A percentile compares a stretch with the other conserved stretches of the same genome.
Evolutionary conservation across 2,113 vertebrate genomes (phyloP).

Genomic region (Promerops cafer): DNA sequence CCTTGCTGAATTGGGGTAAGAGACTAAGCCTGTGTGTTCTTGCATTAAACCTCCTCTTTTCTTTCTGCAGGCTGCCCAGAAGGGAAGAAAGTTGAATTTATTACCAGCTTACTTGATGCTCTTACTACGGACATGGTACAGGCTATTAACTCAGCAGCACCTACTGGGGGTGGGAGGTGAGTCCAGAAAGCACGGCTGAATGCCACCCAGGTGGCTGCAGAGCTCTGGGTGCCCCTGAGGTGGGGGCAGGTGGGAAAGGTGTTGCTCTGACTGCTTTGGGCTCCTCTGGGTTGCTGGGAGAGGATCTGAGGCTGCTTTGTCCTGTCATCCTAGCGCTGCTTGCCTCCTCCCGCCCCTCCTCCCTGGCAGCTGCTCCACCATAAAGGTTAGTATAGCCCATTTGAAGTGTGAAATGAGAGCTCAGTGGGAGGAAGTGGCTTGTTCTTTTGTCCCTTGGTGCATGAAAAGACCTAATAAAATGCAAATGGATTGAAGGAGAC

Average conservation of each 20-base stretch:
- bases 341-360: not conserved
- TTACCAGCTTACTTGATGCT: constrained; percentile 95
- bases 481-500: constrained; percentile 33
- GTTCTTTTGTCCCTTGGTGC: constrained; percentile 44
- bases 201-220: not conserved
- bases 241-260: not conserved
- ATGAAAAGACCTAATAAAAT: constrained; percentile 63
- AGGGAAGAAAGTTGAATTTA: constrained; percentile 95
- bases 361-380: constrained; percentile 22
- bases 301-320: not conserved
- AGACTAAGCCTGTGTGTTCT: not conserved
- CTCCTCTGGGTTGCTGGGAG: not conserved
- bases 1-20: not conserved
- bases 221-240: not conserved
- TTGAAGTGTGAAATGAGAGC: constrained; percentile 60
- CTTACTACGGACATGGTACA: constrained; percentile 99
- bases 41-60: not conserved
- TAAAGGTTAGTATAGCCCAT: constrained; percentile 42
- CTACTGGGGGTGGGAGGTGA: constrained; percentile 96
- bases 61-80: constrained; percentile 88
- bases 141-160: constrained; percentile 93
- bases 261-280: not conserved
- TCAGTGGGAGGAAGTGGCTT: constrained; percentile 48
- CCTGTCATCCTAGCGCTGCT: not conserved
- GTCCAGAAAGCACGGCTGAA: constrained; percentile 36